Base-by-base conservation (phyloP, 2,797 vertebrate genomes). In the Lacerta agilis region DNA sequence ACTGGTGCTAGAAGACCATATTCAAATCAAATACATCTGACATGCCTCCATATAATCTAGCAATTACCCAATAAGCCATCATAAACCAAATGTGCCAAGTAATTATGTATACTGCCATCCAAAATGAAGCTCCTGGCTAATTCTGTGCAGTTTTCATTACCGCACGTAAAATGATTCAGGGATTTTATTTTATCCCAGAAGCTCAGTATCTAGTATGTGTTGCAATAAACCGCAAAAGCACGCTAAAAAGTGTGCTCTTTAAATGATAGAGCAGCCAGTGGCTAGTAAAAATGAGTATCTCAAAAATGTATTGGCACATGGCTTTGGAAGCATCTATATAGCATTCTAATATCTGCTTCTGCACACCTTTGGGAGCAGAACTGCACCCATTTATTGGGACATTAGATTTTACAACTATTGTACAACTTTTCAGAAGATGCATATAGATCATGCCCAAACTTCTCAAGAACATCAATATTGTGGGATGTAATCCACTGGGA, bases 41-140 rank as follows among this genome's bases (percentile, higher is more conserved):
- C 75, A 78, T n/a, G 66, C 11, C 45, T 69, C 75, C 88, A 27
- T 25, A 5, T 58, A 80, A 85, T 89, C 67, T 76, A 45, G 25
- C 43, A 71, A 64, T 81, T 87, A 92, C 36, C 11, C 73, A 73
- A 80, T 17, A 72, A 67, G 18, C 36, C 78, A 36, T 84, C 89
- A 61, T 75, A 81, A 55, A 49, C 17, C 49, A 55, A 66, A 87
- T 82, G 73, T 87, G 27, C 58, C 36, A 80, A 80, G 82, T 72
- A 64, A 73, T 45, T 81, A 25, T 33, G 82, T 83, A 41, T 79
- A 6, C 55, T 78, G 15, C 3, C 38, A 79, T 23, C 41, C 29
- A 49, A 75, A 88, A 64, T 33, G 64, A 86, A 27, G 33, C 69
- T 76, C 82, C 45, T 5, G 69, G 76, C 38, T 89, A 79, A 41